Base-by-base conservation (phyloP, 2,113 vertebrate genomes). In the Isurus oxyrinchus region DNA sequence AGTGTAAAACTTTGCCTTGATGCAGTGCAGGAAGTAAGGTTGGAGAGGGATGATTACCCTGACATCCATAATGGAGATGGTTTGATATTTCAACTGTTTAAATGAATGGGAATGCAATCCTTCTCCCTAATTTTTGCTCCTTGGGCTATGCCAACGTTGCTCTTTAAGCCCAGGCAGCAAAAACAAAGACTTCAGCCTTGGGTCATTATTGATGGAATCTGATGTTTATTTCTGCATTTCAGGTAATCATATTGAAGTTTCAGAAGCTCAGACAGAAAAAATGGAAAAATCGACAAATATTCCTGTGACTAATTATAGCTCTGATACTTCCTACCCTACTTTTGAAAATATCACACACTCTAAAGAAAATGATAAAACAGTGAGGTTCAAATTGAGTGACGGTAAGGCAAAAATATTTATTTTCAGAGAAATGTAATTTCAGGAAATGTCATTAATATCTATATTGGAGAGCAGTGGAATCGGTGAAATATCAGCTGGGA, bases 311-410 rank as follows among this genome's bases (percentile, higher is more conserved):
- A 95, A 53, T 72, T 49, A 19, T 69, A 27, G 10, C 40, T 72
- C 94, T 27, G 40, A 95, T 23, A 16, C 94, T 49, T 72, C 67
- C 94, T 55, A 55, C 27, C 23, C 94, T 16, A 55, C 40, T 10
- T 95, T 95, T 95, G 94, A 95, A 72, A 72, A 69, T 11, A 72
- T 95, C 94, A 95, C 94, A 19, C 27, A 16, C 4, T 0, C 67
- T 27, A 95, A 55, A 53, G 94, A 95, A 72, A 69, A 72, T 76
- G 94, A 95, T 76, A 95, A 69, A 95, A 76, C 94, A 49, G 94
- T 76, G 67, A 95, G 21, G 27, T 53, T 72, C 44, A 95, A 16
- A 27, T 31, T 27, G 25, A 95, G 25, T 69, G 40, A 95, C 31
- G 94, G 94, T 95, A 76, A 95, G 94, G 31, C 67, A 72, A 10